A percentile compares a stretch with the other conserved stretches of the same genome.
Evolutionary conservation across 2,797 vertebrate genomes (phyloP).

Genomic region (Aeoliscus strigatus): DNA sequence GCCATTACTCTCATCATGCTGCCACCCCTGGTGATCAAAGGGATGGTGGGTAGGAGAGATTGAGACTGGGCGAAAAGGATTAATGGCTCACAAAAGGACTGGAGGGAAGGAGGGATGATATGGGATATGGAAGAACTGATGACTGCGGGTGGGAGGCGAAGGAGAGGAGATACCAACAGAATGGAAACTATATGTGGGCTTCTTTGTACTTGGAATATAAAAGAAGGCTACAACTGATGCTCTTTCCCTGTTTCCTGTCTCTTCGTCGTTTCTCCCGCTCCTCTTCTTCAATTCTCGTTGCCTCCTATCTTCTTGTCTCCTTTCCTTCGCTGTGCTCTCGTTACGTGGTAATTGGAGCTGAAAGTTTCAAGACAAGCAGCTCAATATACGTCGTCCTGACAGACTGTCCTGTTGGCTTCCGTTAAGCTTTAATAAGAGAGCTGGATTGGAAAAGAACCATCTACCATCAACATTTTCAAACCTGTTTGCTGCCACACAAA

Average conservation of each 20-base stretch:
- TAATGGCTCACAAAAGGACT: constrained; percentile 51
- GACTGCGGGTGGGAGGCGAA: constrained; percentile 22
- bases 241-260: constrained; percentile 4
- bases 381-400: constrained; percentile 55
- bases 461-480: constrained; percentile 34
- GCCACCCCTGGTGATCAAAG: constrained; percentile 34
- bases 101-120: constrained; percentile 20
- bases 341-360: constrained; percentile 71
- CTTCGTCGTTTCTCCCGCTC: not conserved
- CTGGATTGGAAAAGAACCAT: constrained; percentile 39
- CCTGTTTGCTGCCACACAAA: constrained; percentile 32
- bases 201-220: constrained; percentile 21
- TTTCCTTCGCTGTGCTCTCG: constrained; percentile 31
- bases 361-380: constrained; percentile 55
- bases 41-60: constrained; percentile 23
- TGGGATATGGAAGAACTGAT: constrained; percentile 23
- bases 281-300: constrained; percentile 24
- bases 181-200: not conserved
- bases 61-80: constrained; percentile 41
- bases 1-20: constrained; percentile 33
- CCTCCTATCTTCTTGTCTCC: not conserved
- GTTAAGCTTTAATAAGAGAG: constrained; percentile 71
- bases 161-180: constrained; percentile 16
- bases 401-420: constrained; percentile 64
- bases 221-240: constrained; percentile 16